Conservation (phyloP, 2,113 vertebrate genomes). For the Chloropsis hardwickii region DNA sequence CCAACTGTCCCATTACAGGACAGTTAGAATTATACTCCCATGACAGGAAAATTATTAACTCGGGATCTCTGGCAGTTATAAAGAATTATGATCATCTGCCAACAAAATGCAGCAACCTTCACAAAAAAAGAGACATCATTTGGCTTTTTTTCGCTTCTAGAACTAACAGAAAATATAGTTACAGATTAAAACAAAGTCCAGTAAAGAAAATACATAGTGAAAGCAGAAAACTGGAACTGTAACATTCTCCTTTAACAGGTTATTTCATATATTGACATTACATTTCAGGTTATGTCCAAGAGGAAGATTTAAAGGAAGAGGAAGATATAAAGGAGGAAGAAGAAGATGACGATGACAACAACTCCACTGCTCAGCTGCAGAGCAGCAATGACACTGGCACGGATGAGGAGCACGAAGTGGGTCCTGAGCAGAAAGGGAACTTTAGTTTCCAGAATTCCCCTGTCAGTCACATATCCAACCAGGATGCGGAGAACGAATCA, state of each 20-base stretch:
- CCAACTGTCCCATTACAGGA: conserved; percentile 17
- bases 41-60: conserved; percentile 61
- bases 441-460: conserved; percentile 97
- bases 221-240: not conserved
- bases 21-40: conserved; percentile 37
- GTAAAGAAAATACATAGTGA: not conserved
- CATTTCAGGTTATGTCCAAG: conserved; percentile 90
- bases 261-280: conserved; percentile 50
- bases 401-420: conserved; percentile 89
- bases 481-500: conserved; percentile 91
- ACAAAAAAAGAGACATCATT: not conserved
- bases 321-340: conserved; percentile 86
- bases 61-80: conserved; percentile 40
- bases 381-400: conserved; percentile 85
- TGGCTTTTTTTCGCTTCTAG: conserved; percentile 4
- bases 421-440: conserved; percentile 86
- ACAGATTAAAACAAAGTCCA: not conserved
- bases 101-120: conserved; percentile 12
- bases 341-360: conserved; percentile 83
- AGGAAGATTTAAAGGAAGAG: conserved; percentile 84
- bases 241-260: not conserved
- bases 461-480: conserved; percentile 89
- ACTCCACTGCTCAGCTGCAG: conserved; percentile 83
- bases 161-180: not conserved
- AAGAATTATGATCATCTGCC: conserved; percentile 55